Evolutionary conservation across 1,140 invertebrate genomes (phyloP), one percentile per base, ranked within the genome.

Genomic region (Armadillidium nasatum): DNA sequence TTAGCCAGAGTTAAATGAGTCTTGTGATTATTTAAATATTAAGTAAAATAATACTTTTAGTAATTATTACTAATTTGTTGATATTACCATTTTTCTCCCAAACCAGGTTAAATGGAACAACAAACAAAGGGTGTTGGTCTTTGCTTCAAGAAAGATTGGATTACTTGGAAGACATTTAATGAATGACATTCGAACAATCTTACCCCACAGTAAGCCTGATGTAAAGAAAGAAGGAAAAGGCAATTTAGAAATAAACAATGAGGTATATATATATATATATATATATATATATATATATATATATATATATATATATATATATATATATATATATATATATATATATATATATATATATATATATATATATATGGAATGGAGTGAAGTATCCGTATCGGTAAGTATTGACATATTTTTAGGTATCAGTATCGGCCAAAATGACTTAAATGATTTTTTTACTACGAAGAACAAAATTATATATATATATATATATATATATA

Each of bases 201-300:
- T 99, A 91, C 96, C 97, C 0, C 97, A 99, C 85, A 92, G 96
- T 78, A 94, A 94, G 85, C 83, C 91, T 72, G 97, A 99, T 84
- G 90, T 93, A 0, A 91, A 91, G 84, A 87, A 90, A 85, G 88
- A 90, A 75, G 87, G 87, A 76, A 89, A 89, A 82, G 87, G 88
- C 73, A 84, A 87, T 72, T 82, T 90, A 4, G 84, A 86, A 82
- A 85, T 87, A 19, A 85, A 91, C 22, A 91, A 91, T 86, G 89
- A 91, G 85, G 89, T 90, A 83, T 82, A 68, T 70, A 44, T 44
- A 10, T 6, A 43, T n/a, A 71, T 6, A 33, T 33, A 33, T 33
- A 33, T 33, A 33, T 6, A 3, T 1, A 6, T 33, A 33, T 33
- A 33, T 21, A 43, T 66, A 43, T 22, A 75, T 19, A 19, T 15